Evolutionary conservation across 2,113 vertebrate genomes (phyloP).

Genomic region (Proteles cristata): DNA sequence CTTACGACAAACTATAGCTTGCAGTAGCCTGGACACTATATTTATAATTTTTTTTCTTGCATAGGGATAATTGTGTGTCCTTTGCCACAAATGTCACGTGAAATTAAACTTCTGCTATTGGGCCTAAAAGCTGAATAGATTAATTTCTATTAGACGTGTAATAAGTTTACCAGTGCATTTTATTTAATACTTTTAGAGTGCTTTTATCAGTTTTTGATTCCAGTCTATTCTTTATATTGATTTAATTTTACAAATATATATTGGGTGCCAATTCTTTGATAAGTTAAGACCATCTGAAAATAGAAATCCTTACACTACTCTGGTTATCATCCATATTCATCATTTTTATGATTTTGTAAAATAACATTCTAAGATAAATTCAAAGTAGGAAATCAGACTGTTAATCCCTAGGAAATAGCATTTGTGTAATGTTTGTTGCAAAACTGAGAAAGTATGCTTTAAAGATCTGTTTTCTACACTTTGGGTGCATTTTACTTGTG

Average conservation of each 20-base stretch:
- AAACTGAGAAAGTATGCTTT: background rate
- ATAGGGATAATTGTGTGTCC: background rate
- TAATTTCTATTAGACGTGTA: background rate
- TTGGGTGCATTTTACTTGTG: background rate
- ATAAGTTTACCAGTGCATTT: constrained; percentile 7
- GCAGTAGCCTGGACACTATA: background rate
- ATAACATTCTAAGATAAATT: constrained; percentile 38
- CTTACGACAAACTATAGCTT: background rate
- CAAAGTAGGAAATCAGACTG: constrained; percentile 8
- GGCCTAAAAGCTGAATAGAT: background rate
- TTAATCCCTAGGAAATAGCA: constrained; percentile 17
- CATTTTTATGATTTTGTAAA: constrained; percentile 35
- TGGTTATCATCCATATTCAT: background rate
- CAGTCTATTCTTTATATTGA: background rate
- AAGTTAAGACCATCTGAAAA: constrained; percentile 14
- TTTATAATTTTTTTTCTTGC: background rate
- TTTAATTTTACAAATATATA: constrained; percentile 54
- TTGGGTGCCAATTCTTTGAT: background rate
- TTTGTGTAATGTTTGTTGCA: constrained; percentile 36
- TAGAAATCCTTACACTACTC: background rate
- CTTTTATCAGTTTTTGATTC: background rate
- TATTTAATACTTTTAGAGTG: background rate
- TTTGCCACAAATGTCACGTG: background rate
- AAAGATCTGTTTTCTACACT: constrained; percentile 30
- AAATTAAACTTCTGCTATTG: background rate